Evolutionary conservation across 1,140 invertebrate species (phyloP).

Genomic region (Pseudomyrmex cubaensis): DNA sequence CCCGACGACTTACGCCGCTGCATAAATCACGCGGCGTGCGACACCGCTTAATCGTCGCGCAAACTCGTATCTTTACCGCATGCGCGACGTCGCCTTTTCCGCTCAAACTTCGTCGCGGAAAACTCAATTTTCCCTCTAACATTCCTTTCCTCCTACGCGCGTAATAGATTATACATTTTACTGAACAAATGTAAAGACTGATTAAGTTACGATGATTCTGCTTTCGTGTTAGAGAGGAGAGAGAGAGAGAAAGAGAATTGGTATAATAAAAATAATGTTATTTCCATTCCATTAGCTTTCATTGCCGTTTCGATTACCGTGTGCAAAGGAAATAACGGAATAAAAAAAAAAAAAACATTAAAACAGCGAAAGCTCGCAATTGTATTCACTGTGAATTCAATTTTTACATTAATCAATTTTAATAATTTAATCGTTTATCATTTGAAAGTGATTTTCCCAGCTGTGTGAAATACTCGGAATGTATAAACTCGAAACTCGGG

Average conservation of each 20-base stretch:
- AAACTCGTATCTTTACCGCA: constrained; percentile 39
- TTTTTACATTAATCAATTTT: constrained; percentile 20
- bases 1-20: constrained; percentile 64
- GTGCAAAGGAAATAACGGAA: background rate
- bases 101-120: constrained; percentile 25
- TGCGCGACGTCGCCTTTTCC: constrained; percentile 27
- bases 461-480: background rate
- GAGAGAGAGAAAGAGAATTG: background rate
- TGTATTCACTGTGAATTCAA: background rate
- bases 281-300: background rate
- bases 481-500: constrained; percentile 8
- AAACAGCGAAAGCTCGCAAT: background rate
- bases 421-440: background rate
- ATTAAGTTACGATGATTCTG: background rate
- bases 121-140: constrained; percentile 18
- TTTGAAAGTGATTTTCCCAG: background rate
- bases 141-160: background rate
- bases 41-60: constrained; percentile 67
- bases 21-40: constrained; percentile 67
- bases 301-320: background rate
- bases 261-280: background rate
- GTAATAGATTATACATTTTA: constrained; percentile 13
- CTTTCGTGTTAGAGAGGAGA: constrained; percentile 9
- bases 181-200: no score
- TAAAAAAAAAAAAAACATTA: no score